phyloP scores from a whole-genome alignment of 2,113 vertebrate species.

The Cottus gobio region DNA sequence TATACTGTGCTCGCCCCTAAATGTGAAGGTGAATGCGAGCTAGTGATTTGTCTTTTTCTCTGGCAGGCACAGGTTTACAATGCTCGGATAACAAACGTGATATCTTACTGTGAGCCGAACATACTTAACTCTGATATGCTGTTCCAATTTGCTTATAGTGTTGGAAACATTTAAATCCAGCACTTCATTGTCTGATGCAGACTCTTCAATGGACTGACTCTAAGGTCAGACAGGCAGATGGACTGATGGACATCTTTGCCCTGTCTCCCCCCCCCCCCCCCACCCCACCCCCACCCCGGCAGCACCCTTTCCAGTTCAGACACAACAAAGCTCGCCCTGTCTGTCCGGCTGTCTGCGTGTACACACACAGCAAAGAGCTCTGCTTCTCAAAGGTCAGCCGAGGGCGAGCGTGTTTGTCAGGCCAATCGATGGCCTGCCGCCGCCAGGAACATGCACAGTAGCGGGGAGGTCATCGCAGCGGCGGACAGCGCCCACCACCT shows the following conservation, averaged over 20 bases:
- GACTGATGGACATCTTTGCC: conserved; percentile 46
- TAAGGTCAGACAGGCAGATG: conserved; percentile 24
- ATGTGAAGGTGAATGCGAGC: conserved; percentile 25
- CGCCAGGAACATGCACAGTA: conserved; percentile 85
- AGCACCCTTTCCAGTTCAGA: conserved; percentile 36
- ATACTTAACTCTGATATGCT: neutral
- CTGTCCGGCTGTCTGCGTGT: conserved; percentile 28
- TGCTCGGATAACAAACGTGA: neutral
- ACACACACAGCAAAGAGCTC: conserved; percentile 68
- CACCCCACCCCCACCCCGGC: neutral
- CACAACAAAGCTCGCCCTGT: conserved; percentile 35
- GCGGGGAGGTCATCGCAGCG: conserved; percentile 58
- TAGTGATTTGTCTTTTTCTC: conserved; percentile 18
- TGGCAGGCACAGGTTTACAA: neutral
- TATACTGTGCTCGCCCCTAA: conserved; percentile 3
- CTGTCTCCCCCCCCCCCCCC: conserved; percentile 11
- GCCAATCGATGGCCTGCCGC: conserved; percentile 84
- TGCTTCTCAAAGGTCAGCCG: conserved; percentile 84
- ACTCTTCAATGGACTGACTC: neutral
- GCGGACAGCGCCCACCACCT: conserved; percentile 31
- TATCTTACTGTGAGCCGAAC: neutral
- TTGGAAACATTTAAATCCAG: neutral
- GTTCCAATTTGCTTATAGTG: neutral
- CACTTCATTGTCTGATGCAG: neutral
- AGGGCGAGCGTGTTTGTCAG: conserved; percentile 79